phyloP scores from a whole-genome alignment of 30 jellyfish, hydroid and myxozoan species.

The Nemopilema nomurai region DNA sequence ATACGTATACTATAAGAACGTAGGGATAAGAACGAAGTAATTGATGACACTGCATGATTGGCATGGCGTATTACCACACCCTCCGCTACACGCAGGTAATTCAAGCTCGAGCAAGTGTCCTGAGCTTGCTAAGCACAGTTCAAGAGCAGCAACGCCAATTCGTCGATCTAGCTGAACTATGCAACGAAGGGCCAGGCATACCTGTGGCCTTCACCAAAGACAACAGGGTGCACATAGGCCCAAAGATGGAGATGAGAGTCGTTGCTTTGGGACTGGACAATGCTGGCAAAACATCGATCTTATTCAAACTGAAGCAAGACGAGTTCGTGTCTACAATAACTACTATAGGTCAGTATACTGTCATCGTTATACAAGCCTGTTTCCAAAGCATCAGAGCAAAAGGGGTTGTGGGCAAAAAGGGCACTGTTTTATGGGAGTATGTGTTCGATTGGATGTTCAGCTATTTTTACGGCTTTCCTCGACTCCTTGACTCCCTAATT shows the following conservation, averaged over 20 bases:
- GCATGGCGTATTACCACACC: neutral
- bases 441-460: too few relatives aligned
- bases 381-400: neutral
- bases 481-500: too few relatives aligned
- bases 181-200: constrained; percentile 86
- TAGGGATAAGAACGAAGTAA: too few relatives aligned
- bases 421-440: too few relatives aligned
- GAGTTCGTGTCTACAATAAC: constrained; percentile 95
- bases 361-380: too few relatives aligned
- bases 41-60: too few relatives aligned
- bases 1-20: too few relatives aligned
- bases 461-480: too few relatives aligned
- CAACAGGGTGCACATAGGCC: constrained; percentile 98
- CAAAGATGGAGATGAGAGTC: constrained; percentile 96
- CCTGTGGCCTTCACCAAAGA: constrained; percentile 95
- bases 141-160: constrained; percentile 88
- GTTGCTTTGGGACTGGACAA: constrained; percentile 96
- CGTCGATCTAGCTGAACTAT: constrained; percentile 84
- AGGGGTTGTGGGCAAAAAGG: too few relatives aligned
- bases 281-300: constrained; percentile 96
- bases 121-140: constrained; percentile 83
- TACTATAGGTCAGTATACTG: constrained; percentile 73
- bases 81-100: constrained; percentile 60
- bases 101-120: constrained; percentile 83
- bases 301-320: constrained; percentile 87